These are phyloP conservation scores for Cercopithecus petaurista DNA, from an alignment of 2,797 vertebrate species.

Conservation along the genomic window DNA sequence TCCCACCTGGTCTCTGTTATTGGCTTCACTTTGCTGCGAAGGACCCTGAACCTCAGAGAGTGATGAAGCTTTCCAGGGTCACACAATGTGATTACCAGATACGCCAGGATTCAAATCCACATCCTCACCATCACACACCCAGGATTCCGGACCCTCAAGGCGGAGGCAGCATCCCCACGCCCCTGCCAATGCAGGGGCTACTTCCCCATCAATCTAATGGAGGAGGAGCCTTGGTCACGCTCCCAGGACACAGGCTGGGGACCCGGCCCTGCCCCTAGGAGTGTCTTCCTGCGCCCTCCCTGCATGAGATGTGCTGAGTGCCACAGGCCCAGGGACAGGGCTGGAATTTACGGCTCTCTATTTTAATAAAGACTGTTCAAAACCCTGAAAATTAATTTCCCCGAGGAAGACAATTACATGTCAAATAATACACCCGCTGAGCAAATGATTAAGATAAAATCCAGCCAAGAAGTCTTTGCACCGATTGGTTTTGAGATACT, in stretches of 20 bases:
- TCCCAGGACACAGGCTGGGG: accelerated
- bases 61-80: neutral
- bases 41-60: neutral
- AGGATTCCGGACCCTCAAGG: neutral
- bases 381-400: constrained; percentile 62
- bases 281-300: neutral
- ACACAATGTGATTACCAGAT: accelerated
- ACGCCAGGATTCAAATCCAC: neutral
- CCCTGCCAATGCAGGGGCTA: neutral
- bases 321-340: neutral
- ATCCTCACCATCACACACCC: accelerated
- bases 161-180: accelerated
- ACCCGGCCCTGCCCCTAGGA: accelerated
- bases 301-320: neutral
- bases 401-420: constrained; percentile 66
- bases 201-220: accelerated
- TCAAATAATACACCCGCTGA: constrained; percentile 55
- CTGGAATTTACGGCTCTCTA: neutral
- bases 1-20: neutral
- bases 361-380: constrained; percentile 66
- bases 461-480: neutral
- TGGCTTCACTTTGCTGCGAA: neutral
- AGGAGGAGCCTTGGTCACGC: neutral
- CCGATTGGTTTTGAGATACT: neutral
- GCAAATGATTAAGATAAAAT: constrained; percentile 53